Evolutionary conservation across 1,140 invertebrate species (phyloP).

Genomic region (Drosophila sturtevanti): DNA sequence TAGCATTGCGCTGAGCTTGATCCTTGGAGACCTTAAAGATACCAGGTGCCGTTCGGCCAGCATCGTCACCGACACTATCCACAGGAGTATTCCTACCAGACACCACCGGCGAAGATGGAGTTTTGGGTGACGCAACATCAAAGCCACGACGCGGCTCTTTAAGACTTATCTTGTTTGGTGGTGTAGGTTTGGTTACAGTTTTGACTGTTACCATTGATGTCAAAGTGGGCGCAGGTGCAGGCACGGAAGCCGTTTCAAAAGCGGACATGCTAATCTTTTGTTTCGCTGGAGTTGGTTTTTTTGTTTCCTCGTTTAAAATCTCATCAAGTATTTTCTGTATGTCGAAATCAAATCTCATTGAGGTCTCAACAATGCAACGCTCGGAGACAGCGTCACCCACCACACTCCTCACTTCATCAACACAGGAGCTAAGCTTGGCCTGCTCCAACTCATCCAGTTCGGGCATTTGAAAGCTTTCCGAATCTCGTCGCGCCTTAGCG

Average conservation of each 20-base stretch:
- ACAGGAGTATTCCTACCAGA: slow-evolving; percentile 84
- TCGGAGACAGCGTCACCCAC: slow-evolving; percentile 91
- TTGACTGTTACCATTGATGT: slow-evolving; percentile 22
- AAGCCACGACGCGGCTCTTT: slow-evolving; percentile 83
- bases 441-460: slow-evolving; percentile 87
- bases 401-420: slow-evolving; percentile 91
- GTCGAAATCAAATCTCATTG: slow-evolving; percentile 89
- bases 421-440: slow-evolving; percentile 90
- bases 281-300: slow-evolving; percentile 18
- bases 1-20: slow-evolving; percentile 68
- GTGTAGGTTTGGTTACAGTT: slow-evolving; percentile 31
- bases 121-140: slow-evolving; percentile 78
- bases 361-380: slow-evolving; percentile 86
- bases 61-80: slow-evolving; percentile 46
- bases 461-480: slow-evolving; percentile 83
- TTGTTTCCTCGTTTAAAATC: slow-evolving; percentile 85
- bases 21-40: slow-evolving; percentile 77
- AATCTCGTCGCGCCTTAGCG: slow-evolving; percentile 70
- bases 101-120: slow-evolving; percentile 84
- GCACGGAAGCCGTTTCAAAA: neutral
- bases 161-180: slow-evolving; percentile 55
- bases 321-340: slow-evolving; percentile 88
- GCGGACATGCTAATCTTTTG: neutral
- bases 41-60: slow-evolving; percentile 5
- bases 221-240: slow-evolving; percentile 18